phyloP scores from a whole-genome alignment of 2,888 invertebrate species.

The Tryphoninae sp. region DNA sequence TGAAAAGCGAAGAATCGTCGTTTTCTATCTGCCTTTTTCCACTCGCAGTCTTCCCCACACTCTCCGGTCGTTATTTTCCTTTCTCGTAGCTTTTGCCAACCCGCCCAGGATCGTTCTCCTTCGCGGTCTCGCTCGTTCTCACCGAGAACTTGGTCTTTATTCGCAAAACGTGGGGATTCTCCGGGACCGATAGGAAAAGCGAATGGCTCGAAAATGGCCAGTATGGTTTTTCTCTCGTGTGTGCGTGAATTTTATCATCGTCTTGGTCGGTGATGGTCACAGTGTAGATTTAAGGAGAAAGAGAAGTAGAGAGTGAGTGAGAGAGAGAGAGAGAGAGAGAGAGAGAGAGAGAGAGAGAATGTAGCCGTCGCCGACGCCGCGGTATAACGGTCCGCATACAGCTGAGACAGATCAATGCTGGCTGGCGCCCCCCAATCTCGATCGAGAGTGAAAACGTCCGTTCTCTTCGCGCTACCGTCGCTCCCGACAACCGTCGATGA shows the following conservation, averaged over 20 bases:
- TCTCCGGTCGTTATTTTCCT: neutral
- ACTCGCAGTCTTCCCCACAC: neutral
- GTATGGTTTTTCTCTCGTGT: slow-evolving; percentile 27
- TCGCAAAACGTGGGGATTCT: slow-evolving; percentile 28
- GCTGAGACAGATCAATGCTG: slow-evolving; percentile 62
- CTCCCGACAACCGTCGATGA: slow-evolving; percentile 33
- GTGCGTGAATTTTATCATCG: slow-evolving; percentile 42
- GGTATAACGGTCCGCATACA: slow-evolving; percentile 50
- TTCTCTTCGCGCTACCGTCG: neutral
- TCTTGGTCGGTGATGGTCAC: neutral
- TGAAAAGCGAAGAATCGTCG: slow-evolving; percentile 46
- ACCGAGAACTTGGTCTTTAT: slow-evolving; percentile 15
- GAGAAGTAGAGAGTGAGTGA: slow-evolving; percentile 11
- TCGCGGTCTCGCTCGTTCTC: neutral
- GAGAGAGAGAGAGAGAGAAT: slow-evolving; percentile 20
- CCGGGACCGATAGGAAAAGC: slow-evolving; percentile 45
- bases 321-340: slow-evolving; percentile 5
- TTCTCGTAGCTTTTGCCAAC: slow-evolving; percentile 5
- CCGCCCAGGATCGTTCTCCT: slow-evolving; percentile 35
- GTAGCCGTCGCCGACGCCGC: slow-evolving; percentile 48
- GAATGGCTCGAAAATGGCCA: slow-evolving; percentile 57
- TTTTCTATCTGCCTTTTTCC: slow-evolving; percentile 19
- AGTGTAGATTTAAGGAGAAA: neutral
- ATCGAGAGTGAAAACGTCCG: slow-evolving; percentile 60
- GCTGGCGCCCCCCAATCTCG: slow-evolving; percentile 59